Base-by-base conservation (phyloP, 1,140 invertebrate genomes). In the Anagrus nilaparvatae region DNA sequence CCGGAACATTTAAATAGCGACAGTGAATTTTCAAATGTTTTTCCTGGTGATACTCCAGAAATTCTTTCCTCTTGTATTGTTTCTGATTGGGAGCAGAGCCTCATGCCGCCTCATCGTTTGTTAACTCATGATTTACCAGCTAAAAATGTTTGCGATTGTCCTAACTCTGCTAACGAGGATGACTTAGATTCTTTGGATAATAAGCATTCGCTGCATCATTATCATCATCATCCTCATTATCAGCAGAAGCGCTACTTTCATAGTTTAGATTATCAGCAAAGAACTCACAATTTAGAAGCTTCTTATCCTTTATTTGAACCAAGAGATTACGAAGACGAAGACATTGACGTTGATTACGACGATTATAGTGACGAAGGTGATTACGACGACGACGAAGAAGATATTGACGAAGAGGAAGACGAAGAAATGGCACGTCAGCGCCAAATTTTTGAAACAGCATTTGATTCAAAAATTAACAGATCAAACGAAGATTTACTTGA, bases 401-500 rank as follows among this genome's bases (percentile, higher is more conserved):
- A 53, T 18, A 43, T 41, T 5, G 51, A 50, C 58, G 61, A 55
- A 46, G 64, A 53, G 51, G 65, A 73, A 55, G 66, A 71, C 52
- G 73, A 73, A 61, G 67, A 73, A 56, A 80, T 81, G 81, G 71
- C 76, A 50, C 75, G 73, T 56, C 76, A 81, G 53, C 73, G 82
- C 51, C 82, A 84, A 60, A 73, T 88, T 21, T 90, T 89, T 58
- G 87, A 90, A 64, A 90, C 87, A 25, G 87, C 87, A 28, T 90
- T 90, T 63, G 87, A 89, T 60, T 87, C 83, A 58, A 85, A 85
- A 60, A 78, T 88, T 55, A 81, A 76, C 53, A 78, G 81, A 30
- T 86, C 81, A 8, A 82, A 86, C 52, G 83, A 87, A 59, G 82
- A 87, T 54, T 70, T 87, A 34, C 83, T 87, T 54, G 81, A 85